phyloP scores from a whole-genome alignment of 2,797 vertebrate genomes.

The Sebastes trivittatus region DNA sequence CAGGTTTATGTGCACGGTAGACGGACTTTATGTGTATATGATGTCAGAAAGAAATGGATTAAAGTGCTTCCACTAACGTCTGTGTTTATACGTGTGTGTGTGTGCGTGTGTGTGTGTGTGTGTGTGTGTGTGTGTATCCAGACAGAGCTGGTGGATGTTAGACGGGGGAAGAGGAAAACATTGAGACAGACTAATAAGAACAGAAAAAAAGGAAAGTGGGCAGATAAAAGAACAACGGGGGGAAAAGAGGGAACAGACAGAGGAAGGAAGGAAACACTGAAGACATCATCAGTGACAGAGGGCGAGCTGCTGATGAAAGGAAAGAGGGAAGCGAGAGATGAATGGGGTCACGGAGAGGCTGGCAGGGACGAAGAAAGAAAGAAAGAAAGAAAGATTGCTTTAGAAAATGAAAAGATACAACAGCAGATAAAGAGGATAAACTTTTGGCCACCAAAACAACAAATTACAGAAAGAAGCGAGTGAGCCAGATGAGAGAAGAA shows the following conservation, averaged over 20 bases:
- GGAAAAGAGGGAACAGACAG: constrained; percentile 15
- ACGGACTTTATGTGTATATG: background rate
- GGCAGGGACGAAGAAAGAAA: constrained; percentile 6
- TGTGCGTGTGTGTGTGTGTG: background rate
- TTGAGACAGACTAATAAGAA: constrained; percentile 29
- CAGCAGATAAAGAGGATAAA: constrained; percentile 12
- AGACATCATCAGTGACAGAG: constrained; percentile 37
- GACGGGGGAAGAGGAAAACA: background rate
- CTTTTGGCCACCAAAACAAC: background rate
- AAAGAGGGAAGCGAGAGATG: constrained; percentile 19
- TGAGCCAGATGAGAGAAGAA: background rate
- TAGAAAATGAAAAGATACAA: constrained; percentile 18
- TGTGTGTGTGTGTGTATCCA: background rate
- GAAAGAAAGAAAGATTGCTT: constrained; percentile 3
- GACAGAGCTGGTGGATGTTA: constrained; percentile 29
- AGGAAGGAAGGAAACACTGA: constrained; percentile 51
- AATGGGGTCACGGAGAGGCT: constrained; percentile 40
- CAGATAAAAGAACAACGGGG: constrained; percentile 45
- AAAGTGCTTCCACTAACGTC: background rate
- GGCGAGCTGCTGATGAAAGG: constrained; percentile 50
- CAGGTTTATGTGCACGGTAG: constrained; percentile 5
- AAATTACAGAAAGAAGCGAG: background rate
- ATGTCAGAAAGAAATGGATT: background rate
- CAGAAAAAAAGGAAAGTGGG: constrained; percentile 10
- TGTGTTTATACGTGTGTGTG: background rate